Conservation (phyloP, 2,113 vertebrate species). For the Anthoscopus minutus region DNA sequence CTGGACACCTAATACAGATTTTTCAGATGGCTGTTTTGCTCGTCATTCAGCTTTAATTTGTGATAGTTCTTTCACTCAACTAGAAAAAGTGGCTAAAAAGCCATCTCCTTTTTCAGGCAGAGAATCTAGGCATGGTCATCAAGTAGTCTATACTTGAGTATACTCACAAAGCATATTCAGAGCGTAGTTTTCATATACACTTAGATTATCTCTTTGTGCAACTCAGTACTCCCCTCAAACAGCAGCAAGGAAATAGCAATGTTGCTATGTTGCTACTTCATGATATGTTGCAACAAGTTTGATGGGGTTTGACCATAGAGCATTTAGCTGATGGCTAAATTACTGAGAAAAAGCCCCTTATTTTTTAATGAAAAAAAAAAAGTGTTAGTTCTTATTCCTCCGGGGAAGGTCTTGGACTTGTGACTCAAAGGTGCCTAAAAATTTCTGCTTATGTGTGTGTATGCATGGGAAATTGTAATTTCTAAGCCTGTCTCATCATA, state of each 20-base stretch:
- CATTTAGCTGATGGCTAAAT: neutral
- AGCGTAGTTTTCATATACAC: neutral
- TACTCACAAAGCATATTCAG: neutral
- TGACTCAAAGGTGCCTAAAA: neutral
- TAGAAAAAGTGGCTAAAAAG: neutral
- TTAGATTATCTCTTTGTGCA: neutral
- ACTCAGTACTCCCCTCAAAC: neutral
- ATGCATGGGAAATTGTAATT: neutral
- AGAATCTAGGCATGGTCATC: neutral
- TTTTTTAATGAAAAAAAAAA: neutral
- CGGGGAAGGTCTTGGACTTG: neutral
- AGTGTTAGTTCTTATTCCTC: neutral
- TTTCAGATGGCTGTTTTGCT: neutral
- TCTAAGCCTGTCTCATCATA: neutral
- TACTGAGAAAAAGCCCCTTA: neutral
- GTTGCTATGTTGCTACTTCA: neutral
- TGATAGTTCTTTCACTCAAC: neutral
- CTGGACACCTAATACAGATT: neutral
- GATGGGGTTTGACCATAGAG: neutral
- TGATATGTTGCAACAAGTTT: neutral
- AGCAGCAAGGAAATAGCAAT: neutral
- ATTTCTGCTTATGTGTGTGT: neutral
- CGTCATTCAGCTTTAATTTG: neutral
- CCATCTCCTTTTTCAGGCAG: neutral
- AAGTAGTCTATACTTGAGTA: neutral